Conservation (phyloP, 2,113 vertebrate species). For the Apodemus sylvaticus region DNA sequence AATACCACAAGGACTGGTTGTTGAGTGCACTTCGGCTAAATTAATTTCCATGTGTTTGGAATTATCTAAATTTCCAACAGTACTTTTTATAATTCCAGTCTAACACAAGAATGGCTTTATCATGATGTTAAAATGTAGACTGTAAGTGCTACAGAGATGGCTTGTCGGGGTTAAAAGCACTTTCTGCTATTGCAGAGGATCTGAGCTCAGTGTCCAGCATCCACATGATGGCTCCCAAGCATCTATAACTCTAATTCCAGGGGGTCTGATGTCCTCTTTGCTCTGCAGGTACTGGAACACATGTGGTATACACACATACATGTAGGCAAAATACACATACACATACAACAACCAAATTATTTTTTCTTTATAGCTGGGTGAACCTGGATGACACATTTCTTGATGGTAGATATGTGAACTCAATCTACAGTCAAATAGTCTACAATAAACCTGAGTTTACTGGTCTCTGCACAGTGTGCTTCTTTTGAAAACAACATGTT, state of each 20-base stretch:
- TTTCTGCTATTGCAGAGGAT: not conserved
- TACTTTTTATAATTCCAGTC: constrained; percentile 19
- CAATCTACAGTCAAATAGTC: not conserved
- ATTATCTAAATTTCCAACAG: not conserved
- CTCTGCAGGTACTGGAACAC: not conserved
- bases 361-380: not conserved
- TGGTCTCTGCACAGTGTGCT: not conserved
- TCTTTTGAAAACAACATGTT: not conserved
- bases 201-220: not conserved
- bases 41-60: not conserved
- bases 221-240: too few species aligned
- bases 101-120: not conserved
- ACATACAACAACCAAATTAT: not conserved
- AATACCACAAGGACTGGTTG: not conserved
- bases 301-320: not conserved
- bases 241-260: not conserved
- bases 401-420: not conserved
- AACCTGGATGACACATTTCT: not conserved
- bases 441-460: too few species aligned
- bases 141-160: not conserved
- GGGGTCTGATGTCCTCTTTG: not conserved
- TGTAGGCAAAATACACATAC: not conserved
- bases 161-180: not conserved
- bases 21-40: constrained; percentile 10
- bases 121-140: not conserved